Evolutionary conservation across 2,888 invertebrate species (phyloP).

Genomic region (Thera britannica): DNA sequence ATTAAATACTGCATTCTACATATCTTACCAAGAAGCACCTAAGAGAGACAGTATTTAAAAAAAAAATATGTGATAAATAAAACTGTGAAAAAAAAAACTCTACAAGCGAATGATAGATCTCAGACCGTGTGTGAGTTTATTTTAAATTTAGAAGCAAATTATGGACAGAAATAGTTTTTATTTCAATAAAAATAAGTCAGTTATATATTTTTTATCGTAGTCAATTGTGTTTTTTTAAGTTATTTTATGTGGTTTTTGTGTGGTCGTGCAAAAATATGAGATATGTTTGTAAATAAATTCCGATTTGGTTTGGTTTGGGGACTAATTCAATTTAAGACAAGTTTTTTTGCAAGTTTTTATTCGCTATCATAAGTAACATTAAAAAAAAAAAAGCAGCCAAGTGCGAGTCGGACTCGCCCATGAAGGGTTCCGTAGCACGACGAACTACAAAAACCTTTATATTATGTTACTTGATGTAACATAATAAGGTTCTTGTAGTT

Average conservation of each 20-base stretch:
- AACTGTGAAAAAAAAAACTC: slow-evolving; percentile 71
- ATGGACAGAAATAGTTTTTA: slow-evolving; percentile 58
- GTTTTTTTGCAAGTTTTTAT: neutral
- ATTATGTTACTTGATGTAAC: too few relatives aligned
- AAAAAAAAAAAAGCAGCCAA: too few relatives aligned
- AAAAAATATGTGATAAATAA: slow-evolving; percentile 76
- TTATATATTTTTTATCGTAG: slow-evolving; percentile 44
- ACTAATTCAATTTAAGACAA: neutral
- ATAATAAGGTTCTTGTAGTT: too few relatives aligned
- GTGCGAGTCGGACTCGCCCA: too few relatives aligned
- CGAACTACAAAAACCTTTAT: too few relatives aligned
- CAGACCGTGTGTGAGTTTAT: slow-evolving; percentile 74
- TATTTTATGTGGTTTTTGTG: slow-evolving; percentile 14
- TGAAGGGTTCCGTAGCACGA: too few relatives aligned
- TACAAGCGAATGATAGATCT: slow-evolving; percentile 83
- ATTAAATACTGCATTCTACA: slow-evolving; percentile 38
- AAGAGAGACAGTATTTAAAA: slow-evolving; percentile 61
- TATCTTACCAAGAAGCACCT: slow-evolving; percentile 56
- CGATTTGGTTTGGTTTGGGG: neutral
- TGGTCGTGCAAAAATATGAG: slow-evolving; percentile 29
- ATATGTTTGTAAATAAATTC: neutral
- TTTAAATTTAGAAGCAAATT: slow-evolving; percentile 64
- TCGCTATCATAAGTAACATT: neutral
- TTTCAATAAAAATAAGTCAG: slow-evolving; percentile 44
- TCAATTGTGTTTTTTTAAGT: slow-evolving; percentile 55